phyloP scores from a whole-genome alignment of 2,113 vertebrate species.

The Baryphthengus martii region DNA sequence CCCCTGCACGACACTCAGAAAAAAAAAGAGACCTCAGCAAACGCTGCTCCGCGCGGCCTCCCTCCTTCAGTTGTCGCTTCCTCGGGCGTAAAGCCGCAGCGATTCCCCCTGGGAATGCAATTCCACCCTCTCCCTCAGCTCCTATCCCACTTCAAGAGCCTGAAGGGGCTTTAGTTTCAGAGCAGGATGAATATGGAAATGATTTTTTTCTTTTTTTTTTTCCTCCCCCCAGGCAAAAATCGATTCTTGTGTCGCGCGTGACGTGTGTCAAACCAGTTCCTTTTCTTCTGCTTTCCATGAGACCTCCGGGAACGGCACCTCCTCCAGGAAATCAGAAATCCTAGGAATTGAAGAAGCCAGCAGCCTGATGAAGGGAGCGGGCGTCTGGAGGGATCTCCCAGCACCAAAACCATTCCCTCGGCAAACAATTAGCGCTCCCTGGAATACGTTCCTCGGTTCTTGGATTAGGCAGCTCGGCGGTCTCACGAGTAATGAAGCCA shows the following conservation, averaged over 20 bases:
- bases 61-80: not conserved
- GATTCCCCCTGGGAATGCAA: not conserved
- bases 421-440: not conserved
- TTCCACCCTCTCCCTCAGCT: not conserved
- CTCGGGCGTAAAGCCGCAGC: not conserved
- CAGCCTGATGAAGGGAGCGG: not conserved
- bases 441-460: fast-evolving
- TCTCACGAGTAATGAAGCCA: not conserved
- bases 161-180: not conserved
- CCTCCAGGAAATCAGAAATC: not conserved
- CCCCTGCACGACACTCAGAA: not conserved
- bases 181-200: not conserved
- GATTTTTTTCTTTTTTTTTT: too few species aligned
- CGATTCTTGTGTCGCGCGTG: not conserved
- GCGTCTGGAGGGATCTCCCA: not conserved
- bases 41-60: not conserved
- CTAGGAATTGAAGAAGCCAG: not conserved
- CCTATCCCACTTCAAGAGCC: not conserved
- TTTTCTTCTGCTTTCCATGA: not conserved
- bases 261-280: not conserved
- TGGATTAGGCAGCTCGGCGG: not conserved
- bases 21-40: not conserved
- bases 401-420: too few species aligned
- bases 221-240: not conserved
- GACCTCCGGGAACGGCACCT: not conserved